A percentile compares a stretch with the other conserved stretches of the same genome.
phyloP scores from a whole-genome alignment of 2,113 vertebrate species.

The Rhegmatorhina hoffmannsi region DNA sequence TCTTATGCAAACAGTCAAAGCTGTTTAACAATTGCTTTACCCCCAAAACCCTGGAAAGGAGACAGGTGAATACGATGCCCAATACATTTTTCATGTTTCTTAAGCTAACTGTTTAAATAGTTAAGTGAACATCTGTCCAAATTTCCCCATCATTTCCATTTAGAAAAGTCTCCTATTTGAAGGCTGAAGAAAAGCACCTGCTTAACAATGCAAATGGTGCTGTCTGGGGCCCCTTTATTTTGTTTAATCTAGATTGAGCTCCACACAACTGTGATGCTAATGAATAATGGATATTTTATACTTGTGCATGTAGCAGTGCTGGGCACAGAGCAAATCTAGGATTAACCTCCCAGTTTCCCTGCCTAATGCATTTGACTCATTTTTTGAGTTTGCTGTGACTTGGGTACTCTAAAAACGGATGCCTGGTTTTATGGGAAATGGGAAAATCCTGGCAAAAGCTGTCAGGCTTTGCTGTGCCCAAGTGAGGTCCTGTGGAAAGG shows the following conservation, averaged over 20 bases:
- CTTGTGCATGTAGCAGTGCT: constrained; percentile 59
- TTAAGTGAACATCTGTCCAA: constrained; percentile 68
- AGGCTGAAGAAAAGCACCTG: constrained; percentile 67
- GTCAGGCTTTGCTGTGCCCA: not conserved
- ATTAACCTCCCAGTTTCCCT: constrained; percentile 68
- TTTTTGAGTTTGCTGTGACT: constrained; percentile 48
- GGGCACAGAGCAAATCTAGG: constrained; percentile 73
- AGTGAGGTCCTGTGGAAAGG: not conserved
- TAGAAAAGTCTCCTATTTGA: constrained; percentile 56
- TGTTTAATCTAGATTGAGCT: constrained; percentile 78
- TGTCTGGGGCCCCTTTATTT: constrained; percentile 77
- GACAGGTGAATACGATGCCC: constrained; percentile 60
- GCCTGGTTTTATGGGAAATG: not conserved
- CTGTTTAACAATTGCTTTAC: constrained; percentile 67
- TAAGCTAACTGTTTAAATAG: constrained; percentile 73
- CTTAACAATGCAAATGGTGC: constrained; percentile 75
- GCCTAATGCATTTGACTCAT: constrained; percentile 23
- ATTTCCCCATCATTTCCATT: constrained; percentile 68
- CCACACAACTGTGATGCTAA: constrained; percentile 73
- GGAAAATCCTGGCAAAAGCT: not conserved
- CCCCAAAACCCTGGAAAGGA: constrained; percentile 49
- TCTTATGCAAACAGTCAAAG: constrained; percentile 72
- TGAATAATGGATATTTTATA: constrained; percentile 79
- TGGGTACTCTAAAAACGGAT: constrained; percentile 9
- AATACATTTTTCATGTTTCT: constrained; percentile 71